phyloP scores from a whole-genome alignment of 2,113 vertebrate genomes.

The Psittacula cyanocephala region DNA sequence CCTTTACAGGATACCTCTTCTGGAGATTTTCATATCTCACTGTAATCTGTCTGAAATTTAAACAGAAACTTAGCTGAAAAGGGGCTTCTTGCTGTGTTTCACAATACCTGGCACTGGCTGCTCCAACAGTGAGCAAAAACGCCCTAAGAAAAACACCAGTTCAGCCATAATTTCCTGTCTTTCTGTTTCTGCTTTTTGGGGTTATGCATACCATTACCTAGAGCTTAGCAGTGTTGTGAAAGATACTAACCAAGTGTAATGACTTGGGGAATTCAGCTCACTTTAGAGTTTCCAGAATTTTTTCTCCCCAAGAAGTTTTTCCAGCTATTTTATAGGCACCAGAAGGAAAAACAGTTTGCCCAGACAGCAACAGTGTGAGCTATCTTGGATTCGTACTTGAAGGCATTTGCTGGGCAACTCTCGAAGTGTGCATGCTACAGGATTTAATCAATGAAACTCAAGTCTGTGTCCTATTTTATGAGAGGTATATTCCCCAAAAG shows the following conservation, averaged over 20 bases:
- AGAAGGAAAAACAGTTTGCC: slow-evolving; percentile 41
- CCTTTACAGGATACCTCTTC: slow-evolving; percentile 1
- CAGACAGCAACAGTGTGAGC: slow-evolving; percentile 6
- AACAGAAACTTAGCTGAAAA: slow-evolving; percentile 37
- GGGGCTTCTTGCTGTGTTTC: slow-evolving; percentile 58
- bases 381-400: neutral
- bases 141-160: slow-evolving; percentile 66
- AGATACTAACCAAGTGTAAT: slow-evolving; percentile 63
- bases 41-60: slow-evolving; percentile 53
- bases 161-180: slow-evolving; percentile 75
- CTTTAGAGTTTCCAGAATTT: slow-evolving; percentile 43
- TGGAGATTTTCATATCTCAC: slow-evolving; percentile 35
- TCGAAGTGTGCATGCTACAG: neutral
- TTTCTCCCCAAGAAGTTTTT: slow-evolving; percentile 45
- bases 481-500: slow-evolving; percentile 14
- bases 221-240: slow-evolving; percentile 60
- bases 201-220: slow-evolving; percentile 67
- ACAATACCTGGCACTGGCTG: slow-evolving; percentile 64
- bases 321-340: slow-evolving; percentile 37
- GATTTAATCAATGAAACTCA: slow-evolving; percentile 14
- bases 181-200: slow-evolving; percentile 62
- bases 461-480: slow-evolving; percentile 29
- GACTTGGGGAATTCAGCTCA: slow-evolving; percentile 43
- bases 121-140: slow-evolving; percentile 60
- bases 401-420: slow-evolving; percentile 21